phyloP scores from a whole-genome alignment of 2,888 invertebrate genomes.

The Dasypogon diadema region DNA sequence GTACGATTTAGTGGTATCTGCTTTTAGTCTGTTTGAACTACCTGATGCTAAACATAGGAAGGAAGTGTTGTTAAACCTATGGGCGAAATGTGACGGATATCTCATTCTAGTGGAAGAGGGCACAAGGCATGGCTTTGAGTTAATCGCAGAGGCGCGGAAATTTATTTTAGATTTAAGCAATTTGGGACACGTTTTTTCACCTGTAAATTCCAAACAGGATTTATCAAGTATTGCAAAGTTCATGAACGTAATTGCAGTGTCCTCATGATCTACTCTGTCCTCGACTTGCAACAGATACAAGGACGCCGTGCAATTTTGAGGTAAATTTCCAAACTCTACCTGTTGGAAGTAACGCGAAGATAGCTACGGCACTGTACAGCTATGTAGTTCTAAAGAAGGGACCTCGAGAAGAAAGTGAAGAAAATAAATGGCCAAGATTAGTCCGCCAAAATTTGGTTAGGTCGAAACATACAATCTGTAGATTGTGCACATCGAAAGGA shows the following conservation, averaged over 20 bases:
- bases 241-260: slow-evolving; percentile 72
- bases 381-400: slow-evolving; percentile 89
- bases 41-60: slow-evolving; percentile 76
- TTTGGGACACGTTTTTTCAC: slow-evolving; percentile 79
- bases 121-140: slow-evolving; percentile 81
- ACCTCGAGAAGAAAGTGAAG: slow-evolving; percentile 67
- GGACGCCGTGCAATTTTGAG: slow-evolving; percentile 84
- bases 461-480: slow-evolving; percentile 81
- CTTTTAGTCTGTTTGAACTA: slow-evolving; percentile 85
- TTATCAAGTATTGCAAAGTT: slow-evolving; percentile 37
- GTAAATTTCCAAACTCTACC: slow-evolving; percentile 74
- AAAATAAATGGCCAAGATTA: slow-evolving; percentile 80
- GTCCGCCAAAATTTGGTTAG: slow-evolving; percentile 78
- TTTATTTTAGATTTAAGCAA: slow-evolving; percentile 73
- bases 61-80: slow-evolving; percentile 80
- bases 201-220: slow-evolving; percentile 71
- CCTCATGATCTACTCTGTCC: slow-evolving; percentile 87
- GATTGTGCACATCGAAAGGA: slow-evolving; percentile 81
- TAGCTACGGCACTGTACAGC: slow-evolving; percentile 74
- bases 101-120: slow-evolving; percentile 89
- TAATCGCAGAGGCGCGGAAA: slow-evolving; percentile 87
- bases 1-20: slow-evolving; percentile 85
- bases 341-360: slow-evolving; percentile 68
- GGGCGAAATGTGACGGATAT: slow-evolving; percentile 87
- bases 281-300: slow-evolving; percentile 69